These are phyloP conservation scores for Carcina quercana DNA, from an alignment of 2,888 invertebrate species.

Conservation along the genomic window DNA sequence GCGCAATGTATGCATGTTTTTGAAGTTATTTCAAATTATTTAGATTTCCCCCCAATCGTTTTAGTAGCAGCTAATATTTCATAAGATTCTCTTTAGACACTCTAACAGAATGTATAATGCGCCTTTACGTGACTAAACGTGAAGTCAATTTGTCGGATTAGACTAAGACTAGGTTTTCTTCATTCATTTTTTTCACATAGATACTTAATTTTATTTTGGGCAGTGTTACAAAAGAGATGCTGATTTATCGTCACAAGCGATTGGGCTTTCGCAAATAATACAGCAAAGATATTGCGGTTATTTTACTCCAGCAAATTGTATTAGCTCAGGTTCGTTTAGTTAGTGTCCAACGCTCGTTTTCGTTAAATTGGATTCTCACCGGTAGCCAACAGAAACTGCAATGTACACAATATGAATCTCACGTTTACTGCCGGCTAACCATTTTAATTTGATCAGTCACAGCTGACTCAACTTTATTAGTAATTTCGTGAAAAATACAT, in stretches of 20 bases:
- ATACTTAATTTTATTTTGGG: too few species aligned
- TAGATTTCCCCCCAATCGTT: not conserved
- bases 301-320: slow-evolving; percentile 16
- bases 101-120: slow-evolving; percentile 35
- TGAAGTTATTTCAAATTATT: too few species aligned
- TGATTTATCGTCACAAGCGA: too few species aligned
- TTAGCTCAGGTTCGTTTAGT: slow-evolving; percentile 9
- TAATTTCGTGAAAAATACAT: slow-evolving; percentile 3
- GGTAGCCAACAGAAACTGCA: slow-evolving; percentile 48
- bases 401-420: slow-evolving; percentile 63
- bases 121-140: too few species aligned
- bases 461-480: slow-evolving; percentile 16
- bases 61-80: too few species aligned
- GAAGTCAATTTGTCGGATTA: slow-evolving; percentile 4
- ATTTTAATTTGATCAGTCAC: slow-evolving; percentile 34
- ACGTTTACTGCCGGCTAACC: slow-evolving; percentile 65
- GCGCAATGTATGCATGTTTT: too few species aligned
- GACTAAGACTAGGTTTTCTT: too few species aligned
- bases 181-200: too few species aligned
- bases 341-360: slow-evolving; percentile 35
- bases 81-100: too few species aligned
- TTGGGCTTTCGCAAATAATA: too few species aligned
- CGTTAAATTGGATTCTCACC: slow-evolving; percentile 49
- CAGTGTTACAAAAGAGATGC: too few species aligned
- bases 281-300: too few species aligned